Percentiles rank a stretch among this genome's conserved stretches.
These are phyloP conservation scores for Coreoperca whiteheadi DNA, from an alignment of 2,113 vertebrate species.

Conservation along the genomic window DNA sequence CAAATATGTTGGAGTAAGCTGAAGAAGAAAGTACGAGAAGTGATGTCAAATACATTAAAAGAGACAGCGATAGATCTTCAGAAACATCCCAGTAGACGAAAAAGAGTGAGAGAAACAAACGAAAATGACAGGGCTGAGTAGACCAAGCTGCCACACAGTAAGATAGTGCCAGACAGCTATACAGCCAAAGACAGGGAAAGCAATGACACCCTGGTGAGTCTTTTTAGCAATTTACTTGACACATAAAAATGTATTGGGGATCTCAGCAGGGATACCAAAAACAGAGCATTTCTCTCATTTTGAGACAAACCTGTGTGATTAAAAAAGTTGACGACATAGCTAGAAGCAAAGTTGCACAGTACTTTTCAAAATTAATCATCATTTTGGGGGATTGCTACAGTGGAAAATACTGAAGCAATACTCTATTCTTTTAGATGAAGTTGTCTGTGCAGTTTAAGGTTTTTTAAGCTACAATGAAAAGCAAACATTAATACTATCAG, in stretches of 20 bases:
- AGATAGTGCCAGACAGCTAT: constrained; percentile 22
- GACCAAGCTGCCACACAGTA: constrained; percentile 15
- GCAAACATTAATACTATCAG: not conserved
- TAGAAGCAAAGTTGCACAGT: not conserved
- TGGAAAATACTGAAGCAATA: not conserved
- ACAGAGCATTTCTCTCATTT: not conserved
- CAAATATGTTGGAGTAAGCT: not conserved
- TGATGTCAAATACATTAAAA: constrained; percentile 37
- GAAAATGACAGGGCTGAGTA: constrained; percentile 50
- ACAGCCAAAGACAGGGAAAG: constrained; percentile 24
- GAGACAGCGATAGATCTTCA: constrained; percentile 31
- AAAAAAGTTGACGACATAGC: not conserved
- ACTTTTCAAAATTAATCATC: not conserved
- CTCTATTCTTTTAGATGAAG: not conserved
- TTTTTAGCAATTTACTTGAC: constrained; percentile 42
- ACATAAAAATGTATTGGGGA: constrained; percentile 23
- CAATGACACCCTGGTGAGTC: constrained; percentile 27
- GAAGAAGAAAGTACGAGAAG: not conserved
- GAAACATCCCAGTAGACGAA: constrained; percentile 16
- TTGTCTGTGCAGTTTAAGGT: not conserved
- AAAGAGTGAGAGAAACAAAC: constrained; percentile 40
- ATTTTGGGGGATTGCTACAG: not conserved
- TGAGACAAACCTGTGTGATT: constrained; percentile 7
- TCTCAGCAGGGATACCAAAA: constrained; percentile 24
- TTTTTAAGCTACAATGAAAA: not conserved